These are phyloP conservation scores for Tetragonula carbonaria DNA, from an alignment of 2,888 invertebrate genomes.

Conservation along the genomic window DNA sequence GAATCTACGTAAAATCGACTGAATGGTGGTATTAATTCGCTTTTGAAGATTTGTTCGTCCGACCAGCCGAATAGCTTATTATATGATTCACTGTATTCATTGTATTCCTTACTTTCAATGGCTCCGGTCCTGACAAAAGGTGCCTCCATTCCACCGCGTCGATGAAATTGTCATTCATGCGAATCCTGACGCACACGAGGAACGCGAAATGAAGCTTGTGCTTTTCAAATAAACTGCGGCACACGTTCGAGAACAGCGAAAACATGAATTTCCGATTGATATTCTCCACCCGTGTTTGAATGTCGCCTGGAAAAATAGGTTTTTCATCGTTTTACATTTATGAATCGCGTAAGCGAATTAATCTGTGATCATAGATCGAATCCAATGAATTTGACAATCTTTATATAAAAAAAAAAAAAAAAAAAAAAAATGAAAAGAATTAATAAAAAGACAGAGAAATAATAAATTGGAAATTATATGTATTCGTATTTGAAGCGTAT, in stretches of 20 bases:
- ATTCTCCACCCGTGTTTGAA: conserved; percentile 90
- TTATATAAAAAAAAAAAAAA: too few species aligned
- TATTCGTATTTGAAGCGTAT: too few species aligned
- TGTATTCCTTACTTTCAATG: conserved; percentile 81
- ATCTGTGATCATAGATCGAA: too few species aligned
- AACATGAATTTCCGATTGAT: conserved; percentile 93
- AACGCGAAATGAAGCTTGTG: conserved; percentile 95
- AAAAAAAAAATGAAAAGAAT: too few species aligned
- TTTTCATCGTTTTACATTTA: not conserved
- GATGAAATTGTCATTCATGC: conserved; percentile 87
- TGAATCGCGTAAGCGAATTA: too few species aligned
- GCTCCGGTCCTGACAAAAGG: conserved; percentile 81
- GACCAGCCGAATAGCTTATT: too few species aligned
- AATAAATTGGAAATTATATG: too few species aligned
- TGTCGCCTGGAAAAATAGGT: conserved; percentile 85
- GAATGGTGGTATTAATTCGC: too few species aligned
- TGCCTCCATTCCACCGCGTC: conserved; percentile 89
- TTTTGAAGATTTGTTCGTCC: too few species aligned
- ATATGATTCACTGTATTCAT: not conserved
- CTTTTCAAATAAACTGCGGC: conserved; percentile 94
- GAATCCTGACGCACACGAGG: conserved; percentile 88
- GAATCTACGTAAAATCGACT: too few species aligned
- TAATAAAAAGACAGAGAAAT: too few species aligned
- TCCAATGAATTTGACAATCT: too few species aligned
- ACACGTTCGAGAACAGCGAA: conserved; percentile 93